Percentiles rank a stretch among this genome's conserved stretches.
These are phyloP conservation scores for Colinus virginianus DNA, from an alignment of 2,113 vertebrate species.

Conservation along the genomic window DNA sequence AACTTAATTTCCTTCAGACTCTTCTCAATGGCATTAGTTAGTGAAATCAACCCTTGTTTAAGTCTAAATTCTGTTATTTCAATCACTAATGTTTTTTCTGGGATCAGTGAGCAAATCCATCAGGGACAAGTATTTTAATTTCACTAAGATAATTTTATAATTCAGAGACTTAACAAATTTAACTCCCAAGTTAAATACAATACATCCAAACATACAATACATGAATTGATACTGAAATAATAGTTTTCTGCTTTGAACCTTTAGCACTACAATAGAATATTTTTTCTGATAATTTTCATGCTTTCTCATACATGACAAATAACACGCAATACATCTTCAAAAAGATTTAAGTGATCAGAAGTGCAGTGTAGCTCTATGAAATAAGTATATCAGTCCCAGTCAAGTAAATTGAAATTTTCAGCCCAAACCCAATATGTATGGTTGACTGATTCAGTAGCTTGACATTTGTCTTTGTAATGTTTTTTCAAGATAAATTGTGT, in stretches of 20 bases:
- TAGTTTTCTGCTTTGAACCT: not conserved
- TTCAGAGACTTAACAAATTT: not conserved
- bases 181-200: not conserved
- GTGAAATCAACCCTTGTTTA: constrained; percentile 12
- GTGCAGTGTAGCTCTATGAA: not conserved
- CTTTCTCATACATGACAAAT: not conserved
- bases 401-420: not conserved
- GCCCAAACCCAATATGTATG: not conserved
- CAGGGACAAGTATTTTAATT: not conserved
- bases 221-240: not conserved
- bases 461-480: not conserved
- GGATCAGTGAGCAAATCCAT: not conserved
- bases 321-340: not conserved
- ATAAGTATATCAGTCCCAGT: not conserved
- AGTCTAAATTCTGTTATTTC: constrained; percentile 22
- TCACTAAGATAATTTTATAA: not conserved
- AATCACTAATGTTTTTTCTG: not conserved
- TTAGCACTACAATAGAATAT: not conserved
- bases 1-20: constrained; percentile 23
- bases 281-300: not conserved
- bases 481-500: not conserved
- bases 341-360: not conserved
- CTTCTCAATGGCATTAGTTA: not conserved
- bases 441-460: not conserved
- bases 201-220: not conserved